Evolutionary conservation across 2,888 invertebrate species (phyloP), one percentile per base, ranked within the genome.

Genomic region (Andricus curvator): DNA sequence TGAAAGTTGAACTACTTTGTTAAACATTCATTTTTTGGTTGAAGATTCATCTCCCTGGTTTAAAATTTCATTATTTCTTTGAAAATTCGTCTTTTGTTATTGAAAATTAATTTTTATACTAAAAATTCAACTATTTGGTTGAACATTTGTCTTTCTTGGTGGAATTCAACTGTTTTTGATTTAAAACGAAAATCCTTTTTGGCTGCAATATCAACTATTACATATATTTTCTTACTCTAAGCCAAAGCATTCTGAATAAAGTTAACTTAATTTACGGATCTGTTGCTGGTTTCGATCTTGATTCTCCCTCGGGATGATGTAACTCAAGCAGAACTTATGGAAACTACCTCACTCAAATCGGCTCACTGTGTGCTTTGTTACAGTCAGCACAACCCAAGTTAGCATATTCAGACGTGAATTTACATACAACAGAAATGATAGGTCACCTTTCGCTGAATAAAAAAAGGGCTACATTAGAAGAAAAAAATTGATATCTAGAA

Each of bases 311-410:
- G 56, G 51, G 51, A n/a, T 56, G 74, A 74, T 56, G 51, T 56
- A 74, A n/a, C 20, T n/a, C 74, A 20, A 33, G 29, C 33, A 56
- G 2, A 74, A 74, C 56, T 74, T 74, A 74, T 37, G 70, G 51
- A 70, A 70, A 70, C 51, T 48, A 15, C 68, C 68, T 68, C 44
- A 25, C 41, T 48, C 44, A 48, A 68, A 68, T 68, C 68, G 68
- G 29, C 41, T 48, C 68, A 68, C 25, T 22, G 11, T 48, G 56
- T 56, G 56, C 56, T 74, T 74, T 56, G 74, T 74, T 74, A 56
- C 11, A 74, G 56, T 74, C 74, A 74, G 74, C 74, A 74, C n/a
- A 74, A 56, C 4, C n/a, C 33, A 74, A 56, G 29, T 74, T 74
- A 56, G 74, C 33, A 74, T 74, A 74, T 56, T 74, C 56, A n/a